Evolutionary conservation across 1,140 invertebrate genomes (phyloP).

Genomic region (Drosophila sp.): DNA sequence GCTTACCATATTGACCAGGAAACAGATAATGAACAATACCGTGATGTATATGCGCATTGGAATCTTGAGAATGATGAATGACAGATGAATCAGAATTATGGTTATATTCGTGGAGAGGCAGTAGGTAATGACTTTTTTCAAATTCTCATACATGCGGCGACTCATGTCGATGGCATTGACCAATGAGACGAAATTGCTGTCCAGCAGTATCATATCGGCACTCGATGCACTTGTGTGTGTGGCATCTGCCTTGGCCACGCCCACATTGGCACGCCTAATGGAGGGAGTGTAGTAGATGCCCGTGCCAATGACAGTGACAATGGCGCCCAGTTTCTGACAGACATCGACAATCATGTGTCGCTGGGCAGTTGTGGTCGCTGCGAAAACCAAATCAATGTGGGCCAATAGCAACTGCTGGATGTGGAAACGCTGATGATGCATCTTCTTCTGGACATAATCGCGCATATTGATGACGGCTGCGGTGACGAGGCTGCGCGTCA

Average conservation of each 20-base stretch:
- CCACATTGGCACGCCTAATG: constrained; percentile 42
- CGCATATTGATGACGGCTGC: constrained; percentile 42
- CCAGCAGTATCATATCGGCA: constrained; percentile 46
- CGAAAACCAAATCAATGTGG: constrained; percentile 49
- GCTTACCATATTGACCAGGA: constrained; percentile 53
- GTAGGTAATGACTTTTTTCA: constrained; percentile 54
- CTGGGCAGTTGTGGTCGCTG: constrained; percentile 19
- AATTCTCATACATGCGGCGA: constrained; percentile 52
- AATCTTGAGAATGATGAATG: constrained; percentile 16
- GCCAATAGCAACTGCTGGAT: constrained; percentile 39
- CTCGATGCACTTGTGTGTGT: constrained; percentile 25
- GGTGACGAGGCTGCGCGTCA: not conserved
- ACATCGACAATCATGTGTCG: constrained; percentile 46
- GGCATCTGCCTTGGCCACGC: constrained; percentile 32
- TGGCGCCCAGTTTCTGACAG: constrained; percentile 49
- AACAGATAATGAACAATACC: constrained; percentile 3
- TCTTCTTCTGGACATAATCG: constrained; percentile 9
- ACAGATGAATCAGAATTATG: not conserved
- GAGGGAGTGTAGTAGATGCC: constrained; percentile 29
- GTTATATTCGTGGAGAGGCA: constrained; percentile 31
- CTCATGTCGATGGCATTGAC: constrained; percentile 39
- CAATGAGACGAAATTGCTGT: constrained; percentile 42
- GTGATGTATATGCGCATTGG: constrained; percentile 39
- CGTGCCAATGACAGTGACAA: constrained; percentile 50
- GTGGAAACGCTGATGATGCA: constrained; percentile 48